A percentile compares a stretch with the other conserved stretches of the same genome.
These are phyloP conservation scores for Herpetotheres cachinnans DNA, from an alignment of 2,113 vertebrate genomes.

Conservation along the genomic window DNA sequence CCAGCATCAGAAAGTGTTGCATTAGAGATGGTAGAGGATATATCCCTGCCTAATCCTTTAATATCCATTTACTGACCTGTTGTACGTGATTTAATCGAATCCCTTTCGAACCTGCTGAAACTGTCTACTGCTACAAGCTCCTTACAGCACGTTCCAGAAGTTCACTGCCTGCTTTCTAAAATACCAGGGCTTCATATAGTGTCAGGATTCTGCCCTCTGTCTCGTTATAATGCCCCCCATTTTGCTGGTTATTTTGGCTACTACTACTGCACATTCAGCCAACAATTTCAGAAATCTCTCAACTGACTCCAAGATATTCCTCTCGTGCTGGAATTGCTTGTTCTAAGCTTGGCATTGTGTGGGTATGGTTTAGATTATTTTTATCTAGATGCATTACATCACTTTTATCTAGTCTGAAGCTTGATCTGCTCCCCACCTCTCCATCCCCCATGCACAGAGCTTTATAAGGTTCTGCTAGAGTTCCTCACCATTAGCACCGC, in stretches of 20 bases:
- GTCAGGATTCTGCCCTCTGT: background rate
- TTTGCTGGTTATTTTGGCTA: background rate
- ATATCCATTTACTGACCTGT: background rate
- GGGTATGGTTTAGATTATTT: background rate
- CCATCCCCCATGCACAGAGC: too few relatives aligned
- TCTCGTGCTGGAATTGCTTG: background rate
- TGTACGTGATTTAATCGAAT: background rate
- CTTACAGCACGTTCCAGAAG: background rate
- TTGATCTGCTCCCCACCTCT: background rate
- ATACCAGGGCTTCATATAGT: background rate
- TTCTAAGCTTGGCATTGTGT: background rate
- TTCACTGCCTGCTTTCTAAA: background rate
- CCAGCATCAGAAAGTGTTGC: background rate
- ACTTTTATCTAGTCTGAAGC: background rate
- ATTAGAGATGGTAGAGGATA: background rate
- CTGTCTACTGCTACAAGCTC: background rate
- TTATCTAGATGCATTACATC: background rate
- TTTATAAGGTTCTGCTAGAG: background rate
- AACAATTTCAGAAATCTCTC: background rate
- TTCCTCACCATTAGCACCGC: background rate
- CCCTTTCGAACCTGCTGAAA: background rate
- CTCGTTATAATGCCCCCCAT: background rate
- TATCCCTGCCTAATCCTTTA: background rate
- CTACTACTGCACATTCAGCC: background rate
- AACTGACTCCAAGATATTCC: background rate